Base-by-base conservation (phyloP, 2,797 vertebrate genomes). In the Decapterus maruadsi region DNA sequence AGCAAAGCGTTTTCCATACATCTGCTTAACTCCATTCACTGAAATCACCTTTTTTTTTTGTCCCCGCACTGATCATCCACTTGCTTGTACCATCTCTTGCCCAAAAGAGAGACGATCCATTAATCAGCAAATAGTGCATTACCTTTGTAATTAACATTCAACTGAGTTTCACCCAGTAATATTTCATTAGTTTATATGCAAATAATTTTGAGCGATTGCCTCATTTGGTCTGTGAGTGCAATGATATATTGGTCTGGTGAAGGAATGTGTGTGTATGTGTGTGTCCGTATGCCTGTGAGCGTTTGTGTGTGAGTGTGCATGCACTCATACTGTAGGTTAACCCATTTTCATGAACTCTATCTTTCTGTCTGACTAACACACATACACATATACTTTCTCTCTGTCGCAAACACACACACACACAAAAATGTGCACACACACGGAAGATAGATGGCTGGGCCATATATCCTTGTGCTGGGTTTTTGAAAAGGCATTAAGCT, bases 71-170 rank as follows among this genome's bases (percentile, higher is more conserved):
- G 85, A 90, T 92, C 89, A 87, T 78, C 77, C 77, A 63, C 72
- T 89, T 42, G 68, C 87, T 87, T 26, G 12, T 72, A 78, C 80
- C 89, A 76, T 92, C 89, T 90, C 83, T 60, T 87, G 84, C 84
- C 87, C 89, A 93, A 96, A 96, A 95, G 93, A 93, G 94, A 90
- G 92, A 96, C 95, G 95, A 97, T 94, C 96, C 97, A 98, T 99
- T 98, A 97, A 98, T 97, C 97, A 96, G 96, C 95, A 98, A 99
- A 99, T 98, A 97, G 96, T 96, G 96, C 97, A 97, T 97, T 96
- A 95, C 96, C 95, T 96, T 96, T 95, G 94, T 97, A 97, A 97
- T 97, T 97, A 97, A 97, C 96, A 96, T 96, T 96, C 94, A 95
- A 97, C 95, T 95, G 96, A 97, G 97, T 97, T 96, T 97, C 94